Base-by-base conservation (phyloP, 2,797 vertebrate species). In the Hydrocynus forskahlii region DNA sequence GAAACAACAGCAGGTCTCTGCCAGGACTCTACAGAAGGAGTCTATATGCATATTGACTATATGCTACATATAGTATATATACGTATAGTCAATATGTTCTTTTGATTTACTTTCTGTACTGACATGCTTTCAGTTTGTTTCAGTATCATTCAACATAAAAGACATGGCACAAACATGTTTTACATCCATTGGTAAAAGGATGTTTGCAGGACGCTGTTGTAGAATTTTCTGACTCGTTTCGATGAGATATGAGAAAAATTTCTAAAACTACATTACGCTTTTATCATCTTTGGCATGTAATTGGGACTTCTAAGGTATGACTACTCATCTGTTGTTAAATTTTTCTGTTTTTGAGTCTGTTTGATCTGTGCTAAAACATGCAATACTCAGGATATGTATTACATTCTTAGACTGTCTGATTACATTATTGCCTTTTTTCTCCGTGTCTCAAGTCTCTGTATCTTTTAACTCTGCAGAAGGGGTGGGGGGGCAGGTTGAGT, bases 391-490 rank as follows among this genome's bases (percentile, higher is more conserved):
- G 52, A 48, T 43, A 3, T 25, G 52, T 29, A 35, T 6, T 23
- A 13, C 12, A 14, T 38, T 55, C 9, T 73, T 38, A 40, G 29
- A 19, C 29, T 83, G 69, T 21, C 35, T 59, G 38, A n/a, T 40
- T 55, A 25, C 16, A 35, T 43, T 29, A 12, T 25, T 63, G 29
- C 63, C 63, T 63, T 48, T 60, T 69, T 59, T 63, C 9, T 72
- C 62, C 29, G 55, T 54, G 40, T 76, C 78, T 80, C 23, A 17
- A 38, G 45, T 80, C 68, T 71, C 9, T 73, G 57, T 67, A 81
- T 73, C 59, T 75, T 21, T 57, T 71, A 71, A 38, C 57, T 71
- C 57, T 21, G 76, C 75, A 75, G 76, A 64, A 5, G 8, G 43
- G 43, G 43, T 7, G 43, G 43, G 43, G 43, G 69, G 50, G 66